Evolutionary conservation across 1,140 invertebrate genomes (phyloP).

Genomic region (Bradysia coprophila): DNA sequence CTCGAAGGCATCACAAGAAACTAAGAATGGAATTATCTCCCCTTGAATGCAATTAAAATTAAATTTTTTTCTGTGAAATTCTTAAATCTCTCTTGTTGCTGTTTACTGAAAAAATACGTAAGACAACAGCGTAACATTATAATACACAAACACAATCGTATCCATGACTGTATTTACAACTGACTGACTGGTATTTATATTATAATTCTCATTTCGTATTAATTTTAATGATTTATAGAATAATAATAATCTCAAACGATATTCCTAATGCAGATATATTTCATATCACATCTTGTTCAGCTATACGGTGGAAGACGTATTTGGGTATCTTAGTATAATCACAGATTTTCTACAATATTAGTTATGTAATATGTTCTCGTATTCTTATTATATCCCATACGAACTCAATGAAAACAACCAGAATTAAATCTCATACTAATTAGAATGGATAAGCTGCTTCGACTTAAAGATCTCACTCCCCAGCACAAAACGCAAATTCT

Average conservation of each 20-base stretch:
- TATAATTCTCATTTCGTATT: no score
- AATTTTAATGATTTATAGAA: slow-evolving; percentile 1
- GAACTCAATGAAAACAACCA: neutral
- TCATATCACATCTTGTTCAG: neutral
- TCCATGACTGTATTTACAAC: no score
- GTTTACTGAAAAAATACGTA: neutral
- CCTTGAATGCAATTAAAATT: neutral
- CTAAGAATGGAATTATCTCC: no score
- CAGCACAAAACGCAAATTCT: slow-evolving; percentile 1
- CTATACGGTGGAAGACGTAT: neutral
- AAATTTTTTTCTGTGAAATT: neutral
- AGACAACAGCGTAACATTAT: neutral
- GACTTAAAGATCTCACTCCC: neutral
- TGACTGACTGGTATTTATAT: no score
- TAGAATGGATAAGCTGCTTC: neutral
- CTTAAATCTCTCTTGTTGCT: neutral
- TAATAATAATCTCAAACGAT: neutral
- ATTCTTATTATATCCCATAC: neutral
- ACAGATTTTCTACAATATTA: neutral
- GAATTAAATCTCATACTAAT: neutral
- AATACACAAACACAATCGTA: no score
- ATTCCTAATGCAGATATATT: neutral
- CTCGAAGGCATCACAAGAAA: no score
- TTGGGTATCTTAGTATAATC: neutral
- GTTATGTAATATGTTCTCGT: neutral